A percentile compares a stretch with the other conserved stretches of the same genome.
Evolutionary conservation across 2,888 invertebrate genomes (phyloP).

Genomic region (Apodemia duryi): DNA sequence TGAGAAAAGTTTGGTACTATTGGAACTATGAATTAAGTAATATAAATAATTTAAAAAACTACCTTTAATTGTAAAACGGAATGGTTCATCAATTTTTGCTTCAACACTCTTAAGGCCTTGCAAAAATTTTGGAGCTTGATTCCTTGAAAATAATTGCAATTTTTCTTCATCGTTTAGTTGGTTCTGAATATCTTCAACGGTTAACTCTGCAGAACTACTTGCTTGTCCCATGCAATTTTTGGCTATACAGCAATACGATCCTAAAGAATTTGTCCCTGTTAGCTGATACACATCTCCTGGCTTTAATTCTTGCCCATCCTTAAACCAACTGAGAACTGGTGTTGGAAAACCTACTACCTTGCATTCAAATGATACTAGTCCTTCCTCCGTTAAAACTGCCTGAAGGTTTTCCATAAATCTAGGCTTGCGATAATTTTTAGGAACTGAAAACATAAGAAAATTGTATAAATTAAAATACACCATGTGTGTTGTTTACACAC

Average conservation of each 20-base stretch:
- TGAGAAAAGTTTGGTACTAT: neutral
- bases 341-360: constrained; percentile 96
- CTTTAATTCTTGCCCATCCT: constrained; percentile 93
- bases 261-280: constrained; percentile 92
- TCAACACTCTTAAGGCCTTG: constrained; percentile 90
- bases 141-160: constrained; percentile 84
- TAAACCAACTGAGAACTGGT: constrained; percentile 92
- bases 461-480: neutral
- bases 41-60: constrained; percentile 24
- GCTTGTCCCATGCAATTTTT: constrained; percentile 95
- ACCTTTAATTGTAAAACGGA: constrained; percentile 90
- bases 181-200: constrained; percentile 94
- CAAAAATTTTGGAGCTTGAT: constrained; percentile 91
- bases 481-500: too few relatives aligned
- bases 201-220: constrained; percentile 90
- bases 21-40: too few relatives aligned
- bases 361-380: constrained; percentile 94
- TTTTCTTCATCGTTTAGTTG: constrained; percentile 93
- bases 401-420: constrained; percentile 94
- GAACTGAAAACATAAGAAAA: constrained; percentile 80
- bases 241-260: constrained; percentile 94
- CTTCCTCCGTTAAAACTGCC: constrained; percentile 94
- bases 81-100: constrained; percentile 89
- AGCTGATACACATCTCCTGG: constrained; percentile 96
- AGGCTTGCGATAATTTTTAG: constrained; percentile 93